Base-by-base conservation (phyloP, 2,113 vertebrate species). In the Ictidomys tridecemlineatus region DNA sequence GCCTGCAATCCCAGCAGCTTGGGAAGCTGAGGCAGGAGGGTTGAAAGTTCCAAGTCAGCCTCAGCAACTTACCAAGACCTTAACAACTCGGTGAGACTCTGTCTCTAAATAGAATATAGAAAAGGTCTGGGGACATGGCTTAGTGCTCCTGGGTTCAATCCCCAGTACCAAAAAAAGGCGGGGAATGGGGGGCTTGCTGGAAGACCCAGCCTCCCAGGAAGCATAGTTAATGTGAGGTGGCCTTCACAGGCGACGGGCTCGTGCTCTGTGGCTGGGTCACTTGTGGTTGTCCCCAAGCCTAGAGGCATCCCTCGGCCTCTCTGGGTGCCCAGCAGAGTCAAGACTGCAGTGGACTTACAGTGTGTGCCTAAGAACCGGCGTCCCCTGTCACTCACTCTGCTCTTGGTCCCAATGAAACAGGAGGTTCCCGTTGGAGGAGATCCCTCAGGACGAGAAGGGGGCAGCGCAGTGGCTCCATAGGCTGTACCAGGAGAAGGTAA, bases 401-500 rank as follows among this genome's bases (percentile, higher is more conserved):
- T 53, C 45, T 58, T 24, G 10, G 39, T 77, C 92, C 42, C 96
- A 9, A 48, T 89, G 32, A 95, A 76, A 79, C 98, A 99, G 99
- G 98, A 99, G 99, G 89, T 99, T 99, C 95, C 98, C 99, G 96
- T 98, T 99, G 96, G 99, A 99, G 95, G 99, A 99, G 22, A 99
- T 99, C 93, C 99, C 99, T 30, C 98, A 98, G 90, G 99, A 99
- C 98, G 99, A 99, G 96, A 98, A 98, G 79, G 99, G 99, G 98
- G 99, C 99, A 37, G 99, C 99, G 17, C 98, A 97, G 91, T 99
- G 99, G 99, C 99, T 99, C 96, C 99, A 99, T 97, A 99, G 99
- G 96, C 99, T 99, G 96, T 99, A 99, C 98, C 99, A 99, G 98
- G 99, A 99, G 97, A 99, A 99, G 99, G 99, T 99, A 98, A 98